These are phyloP conservation scores for Flabesymbios commensalis DNA, from an alignment of 2,888 invertebrate species.

Conservation along the genomic window DNA sequence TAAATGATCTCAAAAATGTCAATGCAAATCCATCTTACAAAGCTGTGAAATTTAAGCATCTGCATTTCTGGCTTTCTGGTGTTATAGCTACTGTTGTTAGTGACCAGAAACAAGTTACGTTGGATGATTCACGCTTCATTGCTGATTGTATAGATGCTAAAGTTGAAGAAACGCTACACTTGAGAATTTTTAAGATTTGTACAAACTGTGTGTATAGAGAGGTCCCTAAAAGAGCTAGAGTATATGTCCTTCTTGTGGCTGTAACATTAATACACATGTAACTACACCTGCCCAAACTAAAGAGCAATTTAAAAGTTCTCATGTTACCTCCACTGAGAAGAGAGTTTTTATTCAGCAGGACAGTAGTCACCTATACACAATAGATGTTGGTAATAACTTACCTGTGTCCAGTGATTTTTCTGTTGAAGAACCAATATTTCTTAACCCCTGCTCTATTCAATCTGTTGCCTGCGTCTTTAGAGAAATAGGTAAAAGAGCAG, in stretches of 20 bases:
- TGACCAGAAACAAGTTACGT: background rate
- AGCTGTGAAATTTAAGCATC: background rate
- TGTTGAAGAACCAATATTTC: background rate
- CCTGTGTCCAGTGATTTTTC: background rate
- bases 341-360: too few species aligned
- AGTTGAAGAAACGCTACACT: background rate
- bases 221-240: background rate
- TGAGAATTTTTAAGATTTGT: background rate
- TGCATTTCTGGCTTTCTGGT: background rate
- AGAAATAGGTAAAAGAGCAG: background rate
- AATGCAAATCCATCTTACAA: background rate
- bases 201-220: background rate
- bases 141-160: background rate
- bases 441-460: background rate
- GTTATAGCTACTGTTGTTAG: background rate
- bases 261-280: too few species aligned
- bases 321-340: too few species aligned
- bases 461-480: background rate
- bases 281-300: too few species aligned
- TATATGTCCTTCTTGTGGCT: too few species aligned
- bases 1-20: background rate
- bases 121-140: too few species aligned
- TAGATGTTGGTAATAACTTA: too few species aligned
- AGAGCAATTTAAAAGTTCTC: too few species aligned
- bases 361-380: too few species aligned